Percentiles rank a stretch among this genome's conserved stretches.
phyloP scores from a whole-genome alignment of 2,113 vertebrate species.

The Salvelinus namaycush region DNA sequence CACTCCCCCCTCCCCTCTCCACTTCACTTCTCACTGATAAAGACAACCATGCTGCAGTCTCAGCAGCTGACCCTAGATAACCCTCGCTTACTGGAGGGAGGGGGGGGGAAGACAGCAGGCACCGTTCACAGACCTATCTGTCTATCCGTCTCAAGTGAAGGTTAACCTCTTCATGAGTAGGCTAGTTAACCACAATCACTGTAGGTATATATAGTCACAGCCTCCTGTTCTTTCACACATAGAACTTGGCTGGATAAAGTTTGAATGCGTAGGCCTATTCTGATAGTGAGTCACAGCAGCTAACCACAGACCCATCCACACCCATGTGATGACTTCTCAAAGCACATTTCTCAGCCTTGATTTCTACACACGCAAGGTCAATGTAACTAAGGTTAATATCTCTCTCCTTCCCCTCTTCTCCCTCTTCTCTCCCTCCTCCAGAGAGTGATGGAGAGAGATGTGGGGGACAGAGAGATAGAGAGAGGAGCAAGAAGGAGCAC shows the following conservation, averaged over 20 bases:
- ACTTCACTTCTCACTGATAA: conserved; percentile 15
- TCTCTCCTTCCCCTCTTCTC: background rate
- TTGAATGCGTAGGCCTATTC: background rate
- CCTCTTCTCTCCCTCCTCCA: too few species aligned
- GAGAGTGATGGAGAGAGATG: background rate
- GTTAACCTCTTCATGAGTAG: background rate
- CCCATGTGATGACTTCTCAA: background rate
- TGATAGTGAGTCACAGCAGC: background rate
- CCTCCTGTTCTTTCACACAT: too few species aligned
- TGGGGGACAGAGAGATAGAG: background rate
- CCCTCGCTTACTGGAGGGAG: conserved; percentile 25
- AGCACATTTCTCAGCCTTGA: conserved; percentile 24
- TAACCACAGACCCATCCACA: background rate
- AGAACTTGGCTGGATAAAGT: too few species aligned
- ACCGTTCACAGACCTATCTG: background rate
- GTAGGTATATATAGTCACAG: background rate
- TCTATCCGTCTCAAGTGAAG: background rate
- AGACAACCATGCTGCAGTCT: conserved; percentile 24
- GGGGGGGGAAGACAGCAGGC: background rate
- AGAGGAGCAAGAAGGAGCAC: background rate
- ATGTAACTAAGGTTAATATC: background rate
- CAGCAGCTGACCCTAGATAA: conserved; percentile 50
- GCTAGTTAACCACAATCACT: background rate
- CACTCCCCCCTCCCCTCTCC: background rate
- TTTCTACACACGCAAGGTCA: background rate